phyloP scores from a whole-genome alignment of 2,113 vertebrate genomes.

The Beaufortia kweichowensis region DNA sequence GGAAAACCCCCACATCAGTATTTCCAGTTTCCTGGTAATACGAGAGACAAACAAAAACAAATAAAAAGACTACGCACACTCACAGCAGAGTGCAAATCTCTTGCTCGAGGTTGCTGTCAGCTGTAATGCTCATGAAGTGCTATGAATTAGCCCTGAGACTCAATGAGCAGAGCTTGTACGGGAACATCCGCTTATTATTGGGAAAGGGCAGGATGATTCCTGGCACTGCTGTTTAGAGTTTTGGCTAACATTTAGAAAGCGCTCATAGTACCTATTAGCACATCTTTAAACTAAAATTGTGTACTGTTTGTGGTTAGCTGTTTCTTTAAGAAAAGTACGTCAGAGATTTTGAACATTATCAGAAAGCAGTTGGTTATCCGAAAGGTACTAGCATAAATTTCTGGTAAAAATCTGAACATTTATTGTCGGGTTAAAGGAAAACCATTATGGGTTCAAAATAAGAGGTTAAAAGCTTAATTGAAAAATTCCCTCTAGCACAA shows the following conservation, averaged over 20 bases:
- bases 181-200: slow-evolving; percentile 34
- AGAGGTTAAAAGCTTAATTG: not conserved
- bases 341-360: too few relatives aligned
- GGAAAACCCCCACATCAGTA: not conserved
- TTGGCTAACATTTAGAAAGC: not conserved
- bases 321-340: too few relatives aligned
- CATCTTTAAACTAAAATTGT: not conserved
- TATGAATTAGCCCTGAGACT: slow-evolving; percentile 36
- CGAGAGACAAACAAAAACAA: slow-evolving; percentile 24
- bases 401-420: too few relatives aligned
- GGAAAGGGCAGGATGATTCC: slow-evolving; percentile 35
- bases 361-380: too few relatives aligned
- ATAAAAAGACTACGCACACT: not conserved
- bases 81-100: slow-evolving; percentile 46
- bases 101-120: slow-evolving; percentile 51
- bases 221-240: slow-evolving; percentile 36
- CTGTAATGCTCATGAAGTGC: slow-evolving; percentile 51
- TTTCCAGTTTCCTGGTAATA: slow-evolving; percentile 51
- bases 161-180: slow-evolving; percentile 20
- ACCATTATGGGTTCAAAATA: not conserved
- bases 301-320: too few relatives aligned
- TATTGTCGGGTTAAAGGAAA: too few relatives aligned
- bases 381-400: too few relatives aligned
- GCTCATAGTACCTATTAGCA: not conserved
- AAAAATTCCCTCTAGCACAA: not conserved